These are phyloP conservation scores for Helarctos malayanus DNA, from an alignment of 2,797 vertebrate genomes.

Conservation along the genomic window DNA sequence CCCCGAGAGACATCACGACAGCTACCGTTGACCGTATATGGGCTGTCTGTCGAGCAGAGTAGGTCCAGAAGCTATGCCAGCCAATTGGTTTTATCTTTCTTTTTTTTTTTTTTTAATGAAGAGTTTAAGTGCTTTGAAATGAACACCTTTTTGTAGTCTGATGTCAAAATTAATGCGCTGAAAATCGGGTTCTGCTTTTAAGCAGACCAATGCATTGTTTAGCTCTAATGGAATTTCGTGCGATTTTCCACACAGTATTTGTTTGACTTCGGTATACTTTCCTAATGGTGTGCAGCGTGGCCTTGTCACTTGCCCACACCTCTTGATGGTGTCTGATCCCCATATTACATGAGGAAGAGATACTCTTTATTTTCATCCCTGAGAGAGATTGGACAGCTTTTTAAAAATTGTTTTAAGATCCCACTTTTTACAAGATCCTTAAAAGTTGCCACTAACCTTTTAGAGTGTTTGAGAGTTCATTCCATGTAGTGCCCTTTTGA, in stretches of 20 bases:
- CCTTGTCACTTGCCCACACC: background rate
- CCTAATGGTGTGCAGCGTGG: too few species aligned
- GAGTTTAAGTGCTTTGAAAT: background rate
- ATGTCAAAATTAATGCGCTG: background rate
- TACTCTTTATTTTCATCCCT: background rate
- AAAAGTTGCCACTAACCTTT: background rate
- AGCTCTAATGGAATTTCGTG: background rate
- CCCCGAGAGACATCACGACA: accelerated
- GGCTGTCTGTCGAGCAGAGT: background rate
- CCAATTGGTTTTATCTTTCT: background rate
- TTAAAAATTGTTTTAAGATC: background rate
- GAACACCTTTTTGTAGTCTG: background rate
- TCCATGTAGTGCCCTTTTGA: background rate
- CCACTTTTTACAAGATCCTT: background rate
- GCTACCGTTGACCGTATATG: too few species aligned
- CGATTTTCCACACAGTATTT: constrained; percentile 27
- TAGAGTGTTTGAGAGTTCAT: too few species aligned
- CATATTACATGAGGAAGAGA: background rate
- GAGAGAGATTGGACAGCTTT: background rate
- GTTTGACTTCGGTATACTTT: background rate
- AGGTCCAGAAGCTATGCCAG: background rate
- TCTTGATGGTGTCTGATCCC: background rate
- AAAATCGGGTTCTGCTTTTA: background rate
- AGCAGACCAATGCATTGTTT: background rate
- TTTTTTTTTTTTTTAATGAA: background rate